phyloP scores from a whole-genome alignment of 2,888 invertebrate genomes.

The Rhopalosiphum nymphaeae region DNA sequence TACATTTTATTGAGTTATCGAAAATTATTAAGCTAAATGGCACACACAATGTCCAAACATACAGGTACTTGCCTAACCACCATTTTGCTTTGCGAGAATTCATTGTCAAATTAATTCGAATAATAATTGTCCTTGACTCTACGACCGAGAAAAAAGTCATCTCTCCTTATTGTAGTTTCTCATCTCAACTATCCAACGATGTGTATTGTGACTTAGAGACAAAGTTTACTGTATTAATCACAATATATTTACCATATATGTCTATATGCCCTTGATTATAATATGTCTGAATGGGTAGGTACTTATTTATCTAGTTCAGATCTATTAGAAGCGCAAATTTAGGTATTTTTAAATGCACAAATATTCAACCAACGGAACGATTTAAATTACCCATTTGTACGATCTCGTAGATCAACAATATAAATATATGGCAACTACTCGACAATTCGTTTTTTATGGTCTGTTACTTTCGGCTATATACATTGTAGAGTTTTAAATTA shows the following conservation, averaged over 20 bases:
- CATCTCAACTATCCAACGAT: not conserved
- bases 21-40: not conserved
- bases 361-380: not conserved
- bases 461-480: not conserved
- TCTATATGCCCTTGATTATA: not conserved
- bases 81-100: not conserved
- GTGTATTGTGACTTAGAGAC: not conserved
- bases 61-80: not conserved
- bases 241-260: not conserved
- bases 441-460: not conserved
- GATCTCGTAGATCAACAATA: not conserved
- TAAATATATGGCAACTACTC: not conserved
- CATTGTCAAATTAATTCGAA: constrained; percentile 15
- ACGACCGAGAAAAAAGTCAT: constrained; percentile 11
- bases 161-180: not conserved
- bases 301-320: constrained; percentile 13
- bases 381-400: not conserved
- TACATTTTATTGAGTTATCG: not conserved
- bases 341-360: not conserved
- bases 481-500: not conserved
- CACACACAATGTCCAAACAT: not conserved
- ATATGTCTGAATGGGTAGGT: not conserved
- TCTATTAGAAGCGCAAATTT: not conserved
- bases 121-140: constrained; percentile 21
- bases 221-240: not conserved